These are phyloP conservation scores for Drosophila atroscutellata DNA, from an alignment of 2,888 invertebrate species.

Conservation along the genomic window DNA sequence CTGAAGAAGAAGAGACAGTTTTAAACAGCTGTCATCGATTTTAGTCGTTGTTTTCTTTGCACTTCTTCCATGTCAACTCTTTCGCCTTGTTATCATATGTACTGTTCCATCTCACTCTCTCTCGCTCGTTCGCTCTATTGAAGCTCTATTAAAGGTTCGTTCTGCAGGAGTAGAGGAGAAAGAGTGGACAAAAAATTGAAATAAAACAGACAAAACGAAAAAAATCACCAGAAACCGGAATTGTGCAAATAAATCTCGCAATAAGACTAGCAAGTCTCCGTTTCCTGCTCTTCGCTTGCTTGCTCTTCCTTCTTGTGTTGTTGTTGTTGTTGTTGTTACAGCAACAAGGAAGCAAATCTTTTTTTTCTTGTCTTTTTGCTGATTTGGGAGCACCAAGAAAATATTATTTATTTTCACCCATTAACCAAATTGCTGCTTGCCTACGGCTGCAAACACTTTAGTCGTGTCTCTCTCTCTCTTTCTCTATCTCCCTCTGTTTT, in stretches of 20 bases:
- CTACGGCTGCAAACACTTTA: conserved; percentile 32
- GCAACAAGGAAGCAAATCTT: conserved; percentile 67
- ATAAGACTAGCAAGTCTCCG: conserved; percentile 49
- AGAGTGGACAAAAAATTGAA: conserved; percentile 57
- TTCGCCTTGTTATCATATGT: conserved; percentile 59
- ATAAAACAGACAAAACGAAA: conserved; percentile 54
- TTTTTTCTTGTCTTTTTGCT: conserved; percentile 8
- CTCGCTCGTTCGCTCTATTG: conserved; percentile 7
- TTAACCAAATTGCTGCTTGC: conserved; percentile 66
- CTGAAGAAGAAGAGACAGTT: conserved; percentile 12
- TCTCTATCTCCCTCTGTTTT: conserved; percentile 6
- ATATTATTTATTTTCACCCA: conserved; percentile 77
- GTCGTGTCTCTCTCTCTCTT: conserved; percentile 1
- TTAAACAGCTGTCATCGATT: conserved; percentile 67
- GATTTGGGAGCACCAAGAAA: conserved; percentile 62
- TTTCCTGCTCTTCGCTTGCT: conserved; percentile 40
- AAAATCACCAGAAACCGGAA: conserved; percentile 71
- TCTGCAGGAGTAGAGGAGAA: conserved; percentile 20
- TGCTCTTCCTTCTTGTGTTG: conserved; percentile 22
- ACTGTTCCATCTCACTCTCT: not conserved
- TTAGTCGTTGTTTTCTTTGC: conserved; percentile 36
- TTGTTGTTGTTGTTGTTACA: conserved; percentile 23
- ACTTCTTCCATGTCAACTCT: conserved; percentile 51
- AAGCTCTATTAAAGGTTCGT: conserved; percentile 27
- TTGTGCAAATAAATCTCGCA: conserved; percentile 79